A percentile compares a stretch with the other conserved stretches of the same genome.
Evolutionary conservation across 1,140 invertebrate genomes (phyloP).

Genomic region (Musca vetustissima): DNA sequence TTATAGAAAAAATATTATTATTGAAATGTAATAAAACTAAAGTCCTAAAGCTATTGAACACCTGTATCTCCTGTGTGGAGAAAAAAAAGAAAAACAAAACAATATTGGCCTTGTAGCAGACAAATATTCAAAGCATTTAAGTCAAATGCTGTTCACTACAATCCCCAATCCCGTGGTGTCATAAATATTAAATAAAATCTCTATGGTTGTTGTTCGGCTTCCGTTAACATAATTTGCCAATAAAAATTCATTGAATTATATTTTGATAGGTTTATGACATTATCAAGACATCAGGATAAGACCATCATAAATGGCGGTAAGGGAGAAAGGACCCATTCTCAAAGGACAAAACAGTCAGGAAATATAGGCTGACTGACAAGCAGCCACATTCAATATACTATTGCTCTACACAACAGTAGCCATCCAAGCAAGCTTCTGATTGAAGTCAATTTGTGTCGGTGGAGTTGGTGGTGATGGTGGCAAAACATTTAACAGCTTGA

Average conservation of each 20-base stretch:
- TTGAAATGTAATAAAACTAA: conserved; percentile 16
- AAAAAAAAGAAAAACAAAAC: too few species aligned
- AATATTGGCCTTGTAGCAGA: neutral
- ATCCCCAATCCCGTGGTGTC: neutral
- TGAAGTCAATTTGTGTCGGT: too few species aligned
- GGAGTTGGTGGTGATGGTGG: neutral
- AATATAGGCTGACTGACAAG: too few species aligned
- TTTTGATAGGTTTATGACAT: conserved; percentile 25
- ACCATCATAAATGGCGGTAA: too few species aligned
- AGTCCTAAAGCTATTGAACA: neutral
- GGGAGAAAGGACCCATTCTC: too few species aligned
- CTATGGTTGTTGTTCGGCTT: neutral
- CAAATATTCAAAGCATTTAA: neutral
- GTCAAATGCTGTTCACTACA: neutral
- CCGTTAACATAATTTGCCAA: conserved; percentile 28
- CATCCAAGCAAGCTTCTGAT: neutral
- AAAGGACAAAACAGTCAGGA: too few species aligned
- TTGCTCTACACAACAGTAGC: neutral
- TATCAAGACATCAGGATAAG: neutral
- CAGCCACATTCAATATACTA: neutral
- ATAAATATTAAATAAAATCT: conserved; percentile 17
- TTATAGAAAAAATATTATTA: neutral
- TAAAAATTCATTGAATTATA: conserved; percentile 30
- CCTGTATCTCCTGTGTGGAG: neutral
- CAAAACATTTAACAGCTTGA: neutral